Percentiles rank a stretch among this genome's conserved stretches.
Conservation (phyloP, 2,888 invertebrate genomes). For the Nomada ferruginata region DNA sequence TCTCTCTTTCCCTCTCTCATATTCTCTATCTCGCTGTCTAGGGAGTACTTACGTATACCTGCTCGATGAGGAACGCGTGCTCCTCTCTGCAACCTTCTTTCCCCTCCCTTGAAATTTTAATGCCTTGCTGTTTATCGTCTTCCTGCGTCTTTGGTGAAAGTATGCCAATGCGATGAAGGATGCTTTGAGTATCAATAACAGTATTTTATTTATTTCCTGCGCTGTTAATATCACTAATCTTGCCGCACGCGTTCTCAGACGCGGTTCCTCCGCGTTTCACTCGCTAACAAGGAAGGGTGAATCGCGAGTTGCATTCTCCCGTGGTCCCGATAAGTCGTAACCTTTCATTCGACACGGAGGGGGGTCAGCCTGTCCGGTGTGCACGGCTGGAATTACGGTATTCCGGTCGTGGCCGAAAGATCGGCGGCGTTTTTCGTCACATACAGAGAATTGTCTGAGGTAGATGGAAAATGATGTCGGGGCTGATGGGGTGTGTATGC, state of each 20-base stretch:
- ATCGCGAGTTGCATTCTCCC: constrained; percentile 43
- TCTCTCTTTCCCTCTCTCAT: background rate
- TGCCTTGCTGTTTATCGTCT: background rate
- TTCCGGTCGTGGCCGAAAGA: constrained; percentile 34
- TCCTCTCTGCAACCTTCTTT: background rate
- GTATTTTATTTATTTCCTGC: too few relatives aligned
- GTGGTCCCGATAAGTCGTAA: constrained; percentile 34
- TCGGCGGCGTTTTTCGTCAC: constrained; percentile 55
- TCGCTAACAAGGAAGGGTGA: constrained; percentile 44
- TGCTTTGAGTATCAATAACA: too few relatives aligned
- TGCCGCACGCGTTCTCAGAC: background rate
- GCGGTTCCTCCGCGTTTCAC: background rate
- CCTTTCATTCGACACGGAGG: constrained; percentile 53
- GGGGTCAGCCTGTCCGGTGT: constrained; percentile 43
- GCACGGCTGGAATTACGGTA: constrained; percentile 55
- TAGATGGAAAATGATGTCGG: constrained; percentile 47
- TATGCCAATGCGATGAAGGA: too few relatives aligned
- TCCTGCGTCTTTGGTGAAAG: background rate
- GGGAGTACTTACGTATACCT: background rate
- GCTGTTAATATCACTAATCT: background rate
- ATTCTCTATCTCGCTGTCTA: background rate
- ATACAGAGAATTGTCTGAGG: constrained; percentile 44
- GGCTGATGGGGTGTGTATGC: constrained; percentile 37
- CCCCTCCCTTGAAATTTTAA: background rate
- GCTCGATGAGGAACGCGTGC: constrained; percentile 3